A percentile compares a stretch with the other conserved stretches of the same genome.
phyloP scores from a whole-genome alignment of 1,140 invertebrate genomes.

The Dryas iulia region DNA sequence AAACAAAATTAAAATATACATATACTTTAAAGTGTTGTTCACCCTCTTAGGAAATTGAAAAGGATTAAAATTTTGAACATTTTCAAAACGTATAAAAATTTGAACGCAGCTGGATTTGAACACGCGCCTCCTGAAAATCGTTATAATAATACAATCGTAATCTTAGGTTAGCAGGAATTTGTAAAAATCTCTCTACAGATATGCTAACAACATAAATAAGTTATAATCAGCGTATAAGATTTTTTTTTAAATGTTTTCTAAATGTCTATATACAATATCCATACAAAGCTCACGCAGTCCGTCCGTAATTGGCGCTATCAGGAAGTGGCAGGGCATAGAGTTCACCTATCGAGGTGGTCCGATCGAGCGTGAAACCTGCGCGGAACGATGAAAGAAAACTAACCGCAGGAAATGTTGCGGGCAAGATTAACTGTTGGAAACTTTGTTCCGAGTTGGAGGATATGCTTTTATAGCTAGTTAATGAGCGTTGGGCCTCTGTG shows the following conservation, averaged over 20 bases:
- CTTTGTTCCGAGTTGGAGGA: conserved; percentile 5
- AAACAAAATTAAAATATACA: too few relatives aligned
- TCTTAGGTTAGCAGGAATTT: too few relatives aligned
- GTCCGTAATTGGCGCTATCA: conserved; percentile 65
- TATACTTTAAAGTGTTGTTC: too few relatives aligned
- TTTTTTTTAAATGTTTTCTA: not conserved
- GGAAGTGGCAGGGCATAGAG: conserved; percentile 53
- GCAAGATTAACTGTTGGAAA: conserved; percentile 20
- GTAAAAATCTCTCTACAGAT: too few relatives aligned
- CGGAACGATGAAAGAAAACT: conserved; percentile 31
- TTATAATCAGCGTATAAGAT: too few relatives aligned
- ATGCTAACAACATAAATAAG: too few relatives aligned
- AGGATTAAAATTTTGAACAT: too few relatives aligned
- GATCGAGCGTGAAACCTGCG: conserved; percentile 47
- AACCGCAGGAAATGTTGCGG: conserved; percentile 6
- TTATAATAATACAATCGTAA: too few relatives aligned
- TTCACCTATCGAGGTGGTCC: conserved; percentile 49
- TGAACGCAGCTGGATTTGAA: too few relatives aligned
- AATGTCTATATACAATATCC: not conserved
- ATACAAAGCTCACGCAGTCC: conserved; percentile 8
- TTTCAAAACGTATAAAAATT: too few relatives aligned
- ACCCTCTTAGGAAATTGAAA: too few relatives aligned
- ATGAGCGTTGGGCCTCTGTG: not conserved
- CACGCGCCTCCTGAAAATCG: too few relatives aligned
- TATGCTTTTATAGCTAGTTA: not conserved